Evolutionary conservation across 2,113 vertebrate species (phyloP).

Genomic region (Thinocorus orbignyianus): DNA sequence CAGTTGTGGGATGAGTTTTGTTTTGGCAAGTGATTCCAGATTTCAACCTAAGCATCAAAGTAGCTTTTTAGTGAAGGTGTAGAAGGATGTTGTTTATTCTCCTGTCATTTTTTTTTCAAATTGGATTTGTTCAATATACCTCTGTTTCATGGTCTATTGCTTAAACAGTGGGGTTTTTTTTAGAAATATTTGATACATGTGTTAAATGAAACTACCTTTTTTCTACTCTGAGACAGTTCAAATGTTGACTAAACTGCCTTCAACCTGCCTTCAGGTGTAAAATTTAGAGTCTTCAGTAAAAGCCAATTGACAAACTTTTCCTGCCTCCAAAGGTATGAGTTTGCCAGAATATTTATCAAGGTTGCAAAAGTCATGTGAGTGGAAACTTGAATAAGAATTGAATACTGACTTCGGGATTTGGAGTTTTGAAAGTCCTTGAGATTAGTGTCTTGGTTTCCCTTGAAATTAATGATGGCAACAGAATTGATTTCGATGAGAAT

Average conservation of each 20-base stretch:
- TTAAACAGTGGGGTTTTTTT: not conserved
- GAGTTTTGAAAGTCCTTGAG: not conserved
- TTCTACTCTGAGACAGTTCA: not conserved
- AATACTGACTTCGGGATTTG: not conserved
- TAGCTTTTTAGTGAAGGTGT: not conserved
- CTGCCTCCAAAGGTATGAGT: not conserved
- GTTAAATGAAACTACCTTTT: not conserved
- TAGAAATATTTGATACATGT: not conserved
- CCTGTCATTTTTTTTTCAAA: not conserved
- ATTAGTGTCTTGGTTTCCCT: not conserved
- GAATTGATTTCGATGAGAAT: conserved; percentile 22
- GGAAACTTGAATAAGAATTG: not conserved
- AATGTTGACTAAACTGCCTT: not conserved
- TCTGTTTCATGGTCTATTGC: not conserved
- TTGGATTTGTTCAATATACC: not conserved
- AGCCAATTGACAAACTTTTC: not conserved
- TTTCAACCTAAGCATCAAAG: not conserved
- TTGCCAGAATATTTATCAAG: not conserved
- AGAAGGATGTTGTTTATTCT: not conserved
- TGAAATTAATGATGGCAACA: not conserved
- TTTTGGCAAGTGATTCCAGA: not conserved
- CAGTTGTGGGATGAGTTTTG: not conserved
- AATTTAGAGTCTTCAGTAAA: not conserved
- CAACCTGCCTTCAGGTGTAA: not conserved
- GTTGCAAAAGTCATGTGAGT: not conserved